Base-by-base conservation (phyloP, 1,140 invertebrate species). In the Nasonia vitripennis region DNA sequence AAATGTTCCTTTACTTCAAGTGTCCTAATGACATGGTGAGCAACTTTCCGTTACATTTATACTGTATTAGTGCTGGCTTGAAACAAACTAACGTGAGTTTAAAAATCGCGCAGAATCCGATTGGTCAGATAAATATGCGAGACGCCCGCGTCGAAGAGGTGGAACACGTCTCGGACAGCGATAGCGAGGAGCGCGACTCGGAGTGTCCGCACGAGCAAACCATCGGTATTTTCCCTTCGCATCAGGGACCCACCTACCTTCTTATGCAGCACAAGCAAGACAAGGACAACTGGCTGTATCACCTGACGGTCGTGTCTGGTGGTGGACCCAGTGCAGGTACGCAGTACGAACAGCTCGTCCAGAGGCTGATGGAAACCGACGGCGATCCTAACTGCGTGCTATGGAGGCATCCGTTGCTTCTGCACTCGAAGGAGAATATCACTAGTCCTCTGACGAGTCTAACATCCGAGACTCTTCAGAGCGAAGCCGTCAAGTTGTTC, bases 1-100 rank as follows among this genome's bases (percentile, higher is more conserved):
- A 98, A 94, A 98, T 98, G 96, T 98, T 99, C 94, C 95, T 99
- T 23, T 99, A 99, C 93, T 99, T 98, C 94, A 99, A 98, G 93
- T 96, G 96, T 34, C 97, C 98, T 2, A 96, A 96, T 41, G 98
- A 99, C 91, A 97, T 96, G 93, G 98, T 98, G 93, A 95, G 94
- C 93, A 2, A 0, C 55, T 27, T 67, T 81, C 73, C 27, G 41
- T 45, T 45, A 62, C 20, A 20, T 7, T 20, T 5, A 2, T 62
- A 7, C 17, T 20, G 6, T 62, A 1, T n/a, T n/a, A n/a, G 6
- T 62, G 4, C 17, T 6, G 0, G 17, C n/a, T n/a, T 62, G 20
- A 20, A 62, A n/a, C 14, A 2, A 62, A n/a, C 55, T 62, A 62
- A 62, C 20, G 6, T 7, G 3, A 62, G 20, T 11, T 78, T 48